A percentile compares a stretch with the other conserved stretches of the same genome.
Evolutionary conservation across 2,113 vertebrate genomes (phyloP).

Genomic region (Galeopterus variegatus): DNA sequence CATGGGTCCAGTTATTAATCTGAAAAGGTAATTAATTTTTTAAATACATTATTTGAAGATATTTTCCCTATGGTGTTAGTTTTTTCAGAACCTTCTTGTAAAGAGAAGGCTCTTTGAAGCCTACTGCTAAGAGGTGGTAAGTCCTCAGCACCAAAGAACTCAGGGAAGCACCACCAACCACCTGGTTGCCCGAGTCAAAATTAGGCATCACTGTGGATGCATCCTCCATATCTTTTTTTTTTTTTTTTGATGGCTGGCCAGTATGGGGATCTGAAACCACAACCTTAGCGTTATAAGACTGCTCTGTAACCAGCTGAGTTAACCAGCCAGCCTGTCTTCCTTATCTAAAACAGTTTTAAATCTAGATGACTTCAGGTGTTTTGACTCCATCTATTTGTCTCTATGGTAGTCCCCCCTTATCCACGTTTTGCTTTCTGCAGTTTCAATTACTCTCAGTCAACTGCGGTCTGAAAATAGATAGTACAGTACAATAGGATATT

Average conservation of each 20-base stretch:
- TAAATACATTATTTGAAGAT: background rate
- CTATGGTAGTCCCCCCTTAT: too few species aligned
- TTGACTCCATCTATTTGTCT: background rate
- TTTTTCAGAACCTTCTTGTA: background rate
- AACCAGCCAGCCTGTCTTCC: too few species aligned
- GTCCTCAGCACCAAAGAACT: background rate
- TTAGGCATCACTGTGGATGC: background rate
- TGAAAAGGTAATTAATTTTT: slow-evolving; percentile 10
- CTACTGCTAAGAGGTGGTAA: background rate
- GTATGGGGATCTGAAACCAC: too few species aligned
- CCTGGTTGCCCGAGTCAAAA: background rate
- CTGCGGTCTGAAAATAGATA: too few species aligned
- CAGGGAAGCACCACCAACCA: background rate
- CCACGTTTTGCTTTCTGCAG: too few species aligned
- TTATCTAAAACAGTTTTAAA: background rate
- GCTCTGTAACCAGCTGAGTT: too few species aligned
- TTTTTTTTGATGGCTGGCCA: too few species aligned
- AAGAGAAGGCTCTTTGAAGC: background rate
- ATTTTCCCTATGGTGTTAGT: background rate
- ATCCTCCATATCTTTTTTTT: background rate
- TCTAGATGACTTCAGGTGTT: background rate
- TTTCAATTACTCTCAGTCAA: too few species aligned
- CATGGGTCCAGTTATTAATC: background rate
- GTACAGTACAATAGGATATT: too few species aligned
- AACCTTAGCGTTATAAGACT: too few species aligned